A percentile compares a stretch with the other conserved stretches of the same genome.
phyloP scores from a whole-genome alignment of 1,140 invertebrate species.

The Bacillus rossius region DNA sequence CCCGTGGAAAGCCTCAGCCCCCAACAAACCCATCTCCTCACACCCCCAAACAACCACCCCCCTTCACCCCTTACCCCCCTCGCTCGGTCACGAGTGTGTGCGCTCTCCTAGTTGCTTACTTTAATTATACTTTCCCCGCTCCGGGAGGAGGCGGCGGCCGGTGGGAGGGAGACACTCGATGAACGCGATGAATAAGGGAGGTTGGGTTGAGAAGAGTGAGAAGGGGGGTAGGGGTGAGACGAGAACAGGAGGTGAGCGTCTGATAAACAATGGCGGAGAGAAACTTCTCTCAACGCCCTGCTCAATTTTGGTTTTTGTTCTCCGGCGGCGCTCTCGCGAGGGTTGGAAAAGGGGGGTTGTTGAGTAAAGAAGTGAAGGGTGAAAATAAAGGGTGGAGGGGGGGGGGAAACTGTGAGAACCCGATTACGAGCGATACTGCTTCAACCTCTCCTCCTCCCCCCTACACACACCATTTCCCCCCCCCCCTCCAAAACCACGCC shows the following conservation, averaged over 20 bases:
- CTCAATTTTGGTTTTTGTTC: too few relatives aligned
- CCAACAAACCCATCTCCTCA: neutral
- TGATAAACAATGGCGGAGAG: too few relatives aligned
- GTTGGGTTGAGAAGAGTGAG: too few relatives aligned
- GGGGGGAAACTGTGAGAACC: neutral
- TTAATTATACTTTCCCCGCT: too few relatives aligned
- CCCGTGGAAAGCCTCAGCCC: neutral
- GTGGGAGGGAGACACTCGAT: too few relatives aligned
- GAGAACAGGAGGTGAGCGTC: too few relatives aligned
- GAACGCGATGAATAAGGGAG: too few relatives aligned
- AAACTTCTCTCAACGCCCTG: too few relatives aligned
- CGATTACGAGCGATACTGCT: neutral
- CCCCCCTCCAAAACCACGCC: neutral
- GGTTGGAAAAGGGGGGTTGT: neutral
- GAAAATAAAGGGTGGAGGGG: neutral
- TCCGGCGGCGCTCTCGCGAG: neutral
- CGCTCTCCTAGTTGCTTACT: neutral
- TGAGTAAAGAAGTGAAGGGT: neutral
- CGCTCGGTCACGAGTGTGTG: neutral
- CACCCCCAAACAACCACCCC: neutral
- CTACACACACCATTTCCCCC: neutral
- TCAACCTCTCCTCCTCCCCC: constrained; percentile 9
- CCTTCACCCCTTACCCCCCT: neutral
- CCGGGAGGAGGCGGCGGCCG: too few relatives aligned
- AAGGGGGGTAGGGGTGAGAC: too few relatives aligned